Evolutionary conservation across 2,797 vertebrate genomes (phyloP).

Genomic region (Hylomyscus alleni): DNA sequence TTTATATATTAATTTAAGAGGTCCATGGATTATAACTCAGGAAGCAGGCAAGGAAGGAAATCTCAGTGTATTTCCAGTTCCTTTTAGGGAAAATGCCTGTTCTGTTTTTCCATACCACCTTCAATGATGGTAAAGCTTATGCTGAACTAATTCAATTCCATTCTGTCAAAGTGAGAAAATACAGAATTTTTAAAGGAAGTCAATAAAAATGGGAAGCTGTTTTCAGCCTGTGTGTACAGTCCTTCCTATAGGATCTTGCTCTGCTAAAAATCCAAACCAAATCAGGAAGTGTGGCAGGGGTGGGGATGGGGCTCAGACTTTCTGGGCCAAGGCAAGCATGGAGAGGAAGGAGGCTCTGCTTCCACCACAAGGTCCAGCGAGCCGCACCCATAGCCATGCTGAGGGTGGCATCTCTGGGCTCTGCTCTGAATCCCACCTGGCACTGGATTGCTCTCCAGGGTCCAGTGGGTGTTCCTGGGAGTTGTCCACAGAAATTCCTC

Average conservation of each 20-base stretch:
- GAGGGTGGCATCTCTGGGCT: not conserved
- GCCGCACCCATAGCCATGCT: not conserved
- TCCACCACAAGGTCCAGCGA: not conserved
- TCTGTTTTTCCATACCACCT: constrained; percentile 54
- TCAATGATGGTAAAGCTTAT: not conserved
- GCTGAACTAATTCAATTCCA: not conserved
- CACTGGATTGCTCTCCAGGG: not conserved
- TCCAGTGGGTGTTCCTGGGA: not conserved
- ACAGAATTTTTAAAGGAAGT: constrained; percentile 25
- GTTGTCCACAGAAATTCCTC: not conserved
- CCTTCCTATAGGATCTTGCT: not conserved
- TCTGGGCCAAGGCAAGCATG: not conserved
- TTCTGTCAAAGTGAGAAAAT: not conserved
- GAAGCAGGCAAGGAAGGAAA: constrained; percentile 67
- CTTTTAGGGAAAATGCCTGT: constrained; percentile 66
- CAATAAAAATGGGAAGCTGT: constrained; percentile 1
- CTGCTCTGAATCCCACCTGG: too few species aligned
- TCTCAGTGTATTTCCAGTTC: constrained; percentile 47
- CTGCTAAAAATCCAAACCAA: not conserved
- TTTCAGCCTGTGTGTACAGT: not conserved
- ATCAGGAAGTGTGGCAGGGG: not conserved
- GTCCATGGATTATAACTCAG: constrained; percentile 15
- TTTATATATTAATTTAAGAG: constrained; percentile 67
- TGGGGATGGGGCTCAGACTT: not conserved
- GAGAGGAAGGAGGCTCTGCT: rapidly evolving